These are phyloP conservation scores for Coranthus polyacanthus DNA, from an alignment of 2,797 vertebrate species.

Conservation along the genomic window DNA sequence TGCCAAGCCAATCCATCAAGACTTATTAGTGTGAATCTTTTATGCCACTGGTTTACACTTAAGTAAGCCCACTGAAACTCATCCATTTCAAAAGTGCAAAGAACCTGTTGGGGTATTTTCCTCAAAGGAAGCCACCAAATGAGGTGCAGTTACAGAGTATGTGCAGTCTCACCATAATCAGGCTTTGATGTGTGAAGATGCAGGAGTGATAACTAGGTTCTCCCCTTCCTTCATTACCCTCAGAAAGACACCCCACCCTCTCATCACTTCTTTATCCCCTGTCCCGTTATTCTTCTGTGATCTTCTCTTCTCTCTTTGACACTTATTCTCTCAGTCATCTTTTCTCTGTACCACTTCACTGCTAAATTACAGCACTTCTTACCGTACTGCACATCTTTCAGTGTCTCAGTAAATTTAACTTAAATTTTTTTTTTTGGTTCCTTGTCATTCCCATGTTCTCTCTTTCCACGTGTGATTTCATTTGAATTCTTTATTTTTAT, in stretches of 20 bases:
- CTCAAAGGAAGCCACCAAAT: conserved; percentile 59
- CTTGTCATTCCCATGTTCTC: conserved; percentile 1
- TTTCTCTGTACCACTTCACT: conserved; percentile 32
- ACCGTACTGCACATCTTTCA: conserved; percentile 8
- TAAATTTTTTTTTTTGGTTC: conserved; percentile 4
- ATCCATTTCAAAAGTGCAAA: conserved; percentile 39
- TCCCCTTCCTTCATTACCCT: conserved; percentile 67
- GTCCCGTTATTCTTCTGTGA: conserved; percentile 50
- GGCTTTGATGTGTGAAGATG: conserved; percentile 70
- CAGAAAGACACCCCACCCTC: conserved; percentile 50
- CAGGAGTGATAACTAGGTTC: conserved; percentile 69
- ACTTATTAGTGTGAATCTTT: conserved; percentile 35
- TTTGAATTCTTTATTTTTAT: conserved; percentile 29
- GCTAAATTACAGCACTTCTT: conserved; percentile 38
- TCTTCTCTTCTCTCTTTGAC: conserved; percentile 50
- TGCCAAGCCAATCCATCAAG: conserved; percentile 11
- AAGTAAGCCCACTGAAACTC: conserved; percentile 23
- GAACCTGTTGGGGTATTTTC: conserved; percentile 45
- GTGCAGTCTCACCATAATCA: conserved; percentile 48
- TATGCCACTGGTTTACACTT: conserved; percentile 43
- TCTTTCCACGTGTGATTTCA: conserved; percentile 30
- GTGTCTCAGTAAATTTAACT: conserved; percentile 6
- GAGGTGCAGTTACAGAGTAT: conserved; percentile 48
- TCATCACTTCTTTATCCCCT: conserved; percentile 51
- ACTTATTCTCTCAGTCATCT: conserved; percentile 51